Evolutionary conservation across 2,113 vertebrate species (phyloP), one percentile per base, ranked within the genome.

Genomic region (Rhinolophus ferrumequinum): DNA sequence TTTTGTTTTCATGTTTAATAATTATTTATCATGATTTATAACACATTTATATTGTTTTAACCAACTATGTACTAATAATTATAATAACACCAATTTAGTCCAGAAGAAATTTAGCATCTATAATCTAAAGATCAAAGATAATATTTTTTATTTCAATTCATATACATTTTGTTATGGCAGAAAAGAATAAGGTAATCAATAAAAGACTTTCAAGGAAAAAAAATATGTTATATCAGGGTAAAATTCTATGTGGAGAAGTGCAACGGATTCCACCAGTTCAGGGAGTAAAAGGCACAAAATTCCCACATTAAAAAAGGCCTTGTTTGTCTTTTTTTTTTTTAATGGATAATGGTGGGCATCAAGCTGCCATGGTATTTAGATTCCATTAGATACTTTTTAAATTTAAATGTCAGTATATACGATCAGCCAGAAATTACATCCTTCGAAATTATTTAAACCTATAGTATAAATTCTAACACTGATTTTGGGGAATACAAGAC

Each of bases 51-150:
- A 30, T 64, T 58, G 21, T 60, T 88, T 58, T 82, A 24, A 82
- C 28, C 35, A 86, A 6, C 12, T 76, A 15, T 26, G 12, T 64
- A 35, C 28, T 47, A 75, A 67, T 67, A 24, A 56, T 81, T 73
- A 54, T 44, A 47, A 38, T 38, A 52, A 92, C 75, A 41, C 19
- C 81, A 75, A 64, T 67, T 73, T 13, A 28, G 14, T 66, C 38
- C 33, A 60, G 83, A 90, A 88, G n/a, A 94, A 72, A 94, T 94
- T 64, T 88, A 73, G 72, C 22, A 66, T 35, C 26, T 82, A 52
- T 50, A 91, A 47, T 54, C 81, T 91, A 33, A 72, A 35, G 35
- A 69, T 77, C 19, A 41, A 22, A 56, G 70, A 10, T 66, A 80
- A 50, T 35, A 80, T 19, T 38, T 56, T 83, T 56, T 10, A 90